These are phyloP conservation scores for Pogonus chalceus DNA, from an alignment of 1,140 invertebrate genomes.

Conservation along the genomic window DNA sequence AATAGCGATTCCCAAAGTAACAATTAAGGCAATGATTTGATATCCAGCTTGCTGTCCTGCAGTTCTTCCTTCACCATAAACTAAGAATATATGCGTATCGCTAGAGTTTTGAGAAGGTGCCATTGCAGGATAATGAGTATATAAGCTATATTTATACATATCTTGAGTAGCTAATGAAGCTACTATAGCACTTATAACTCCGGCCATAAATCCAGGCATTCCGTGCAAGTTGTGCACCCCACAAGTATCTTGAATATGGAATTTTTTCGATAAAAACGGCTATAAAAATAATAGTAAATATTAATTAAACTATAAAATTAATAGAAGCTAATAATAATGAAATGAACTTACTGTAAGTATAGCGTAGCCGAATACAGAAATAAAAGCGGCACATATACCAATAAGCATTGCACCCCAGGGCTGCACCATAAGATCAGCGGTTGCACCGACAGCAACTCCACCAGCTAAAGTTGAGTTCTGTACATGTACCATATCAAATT, in stretches of 20 bases:
- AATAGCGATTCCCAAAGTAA: conserved; percentile 62
- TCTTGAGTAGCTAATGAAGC: conserved; percentile 57
- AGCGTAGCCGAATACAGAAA: conserved; percentile 80
- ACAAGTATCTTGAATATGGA: conserved; percentile 83
- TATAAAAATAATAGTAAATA: conserved; percentile 31
- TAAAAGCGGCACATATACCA: conserved; percentile 64
- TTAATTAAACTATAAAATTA: too few species aligned
- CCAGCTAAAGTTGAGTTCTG: conserved; percentile 86
- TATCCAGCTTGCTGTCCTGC: conserved; percentile 63
- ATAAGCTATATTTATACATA: conserved; percentile 45
- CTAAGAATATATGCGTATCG: conserved; percentile 7
- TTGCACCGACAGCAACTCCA: conserved; percentile 54
- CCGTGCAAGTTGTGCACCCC: conserved; percentile 95
- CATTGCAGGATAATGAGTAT: conserved; percentile 47
- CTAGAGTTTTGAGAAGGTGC: conserved; percentile 14
- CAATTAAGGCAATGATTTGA: conserved; percentile 61
- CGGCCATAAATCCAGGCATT: conserved; percentile 83
- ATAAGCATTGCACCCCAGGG: conserved; percentile 77
- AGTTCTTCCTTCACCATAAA: conserved; percentile 46
- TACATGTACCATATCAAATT: conserved; percentile 84
- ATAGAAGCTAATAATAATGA: neutral
- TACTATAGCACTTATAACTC: conserved; percentile 64
- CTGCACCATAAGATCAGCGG: conserved; percentile 71
- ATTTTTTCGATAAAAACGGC: conserved; percentile 57
- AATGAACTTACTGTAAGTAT: conserved; percentile 65